Percentiles rank a stretch among this genome's conserved stretches.
These are phyloP conservation scores for Falco columbarius DNA, from an alignment of 2,797 vertebrate genomes.

Conservation along the genomic window DNA sequence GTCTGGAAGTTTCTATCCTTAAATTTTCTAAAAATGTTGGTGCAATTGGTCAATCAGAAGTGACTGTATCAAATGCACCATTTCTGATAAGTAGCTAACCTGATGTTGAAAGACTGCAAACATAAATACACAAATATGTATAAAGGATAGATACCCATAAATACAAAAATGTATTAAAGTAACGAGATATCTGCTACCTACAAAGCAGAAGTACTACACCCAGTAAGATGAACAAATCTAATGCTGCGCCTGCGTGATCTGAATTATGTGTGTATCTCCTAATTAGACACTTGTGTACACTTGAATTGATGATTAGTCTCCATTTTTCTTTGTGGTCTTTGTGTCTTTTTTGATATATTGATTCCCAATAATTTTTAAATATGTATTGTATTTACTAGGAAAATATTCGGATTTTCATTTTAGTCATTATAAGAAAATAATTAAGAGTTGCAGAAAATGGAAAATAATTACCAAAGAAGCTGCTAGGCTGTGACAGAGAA, in stretches of 20 bases:
- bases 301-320: background rate
- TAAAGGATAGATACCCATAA: background rate
- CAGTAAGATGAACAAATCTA: background rate
- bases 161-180: background rate
- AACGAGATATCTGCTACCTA: background rate
- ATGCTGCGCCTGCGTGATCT: background rate
- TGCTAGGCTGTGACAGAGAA: background rate
- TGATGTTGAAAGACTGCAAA: background rate
- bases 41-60: background rate
- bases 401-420: background rate
- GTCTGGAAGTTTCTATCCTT: background rate
- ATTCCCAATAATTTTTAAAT: background rate
- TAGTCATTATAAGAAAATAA: background rate
- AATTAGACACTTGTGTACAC: background rate
- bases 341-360: background rate
- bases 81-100: background rate
- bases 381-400: background rate
- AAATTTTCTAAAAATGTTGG: background rate
- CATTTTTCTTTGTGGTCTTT: background rate
- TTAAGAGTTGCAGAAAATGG: background rate
- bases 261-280: background rate
- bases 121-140: background rate
- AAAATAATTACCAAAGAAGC: conserved; percentile 9
- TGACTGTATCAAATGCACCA: background rate
- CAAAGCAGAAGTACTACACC: background rate